Base-by-base conservation (phyloP, 1,140 invertebrate genomes). In the Plodia interpunctella region DNA sequence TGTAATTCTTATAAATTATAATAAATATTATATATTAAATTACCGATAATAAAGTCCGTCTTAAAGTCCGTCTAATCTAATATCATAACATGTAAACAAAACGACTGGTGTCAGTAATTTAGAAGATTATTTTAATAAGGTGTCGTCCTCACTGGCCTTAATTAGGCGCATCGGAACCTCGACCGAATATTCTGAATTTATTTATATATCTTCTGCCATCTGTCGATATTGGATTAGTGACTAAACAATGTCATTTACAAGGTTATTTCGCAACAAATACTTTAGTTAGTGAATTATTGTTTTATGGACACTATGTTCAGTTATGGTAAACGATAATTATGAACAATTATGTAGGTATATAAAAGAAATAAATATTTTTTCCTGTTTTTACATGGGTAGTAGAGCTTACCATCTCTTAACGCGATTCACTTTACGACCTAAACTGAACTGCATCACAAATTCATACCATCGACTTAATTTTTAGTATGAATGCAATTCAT, bases 161-260 rank as follows among this genome's bases (percentile, higher is more conserved):
- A 44, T 44, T 44, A 15, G n/a, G 38, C 8, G 38, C 38, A 44
- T 44, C 15, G 15, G n/a, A 15, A 44, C 38, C 38, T 44, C 38
- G 38, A 44, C n/a, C 38, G 38, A 44, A 44, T 44, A 44, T 15
- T 44, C n/a, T 44, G 15, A 44, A 44, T 44, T 44, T 15, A 44
- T 15, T 15, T 44, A 15, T n/a, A 5, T 15, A 3, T 5, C 13
- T 1, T 3, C 15, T 44, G 15, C 38, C 15, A 44, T n/a, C 38
- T n/a, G 13, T n/a, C 38, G n/a, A 44, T 44, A 6, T 1, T 5
- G 2, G n/a, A n/a, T n/a, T n/a, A 15, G 1, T 44, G 4, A 15
- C 38, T 44, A 44, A 44, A n/a, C 5, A 15, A n/a, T 44, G n/a
- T 44, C 13, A 44, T 44, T 38, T 44, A 11, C 11, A 32, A 32